A percentile compares a stretch with the other conserved stretches of the same genome.
Evolutionary conservation across 2,797 vertebrate species (phyloP).

Genomic region (Odontamblyopus rebecca): DNA sequence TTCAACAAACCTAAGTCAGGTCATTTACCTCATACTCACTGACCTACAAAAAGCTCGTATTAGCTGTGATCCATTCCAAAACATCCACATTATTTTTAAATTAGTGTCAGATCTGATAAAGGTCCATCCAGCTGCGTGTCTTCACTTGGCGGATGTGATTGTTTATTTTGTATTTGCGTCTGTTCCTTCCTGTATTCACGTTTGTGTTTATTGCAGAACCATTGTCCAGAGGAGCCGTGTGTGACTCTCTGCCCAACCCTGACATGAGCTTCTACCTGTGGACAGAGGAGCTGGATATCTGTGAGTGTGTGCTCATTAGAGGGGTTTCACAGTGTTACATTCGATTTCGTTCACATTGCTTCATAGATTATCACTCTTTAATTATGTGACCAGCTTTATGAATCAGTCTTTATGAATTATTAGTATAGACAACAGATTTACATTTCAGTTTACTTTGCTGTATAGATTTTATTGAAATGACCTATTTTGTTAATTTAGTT

Average conservation of each 20-base stretch:
- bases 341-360: background rate
- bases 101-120: conserved; percentile 28
- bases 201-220: conserved; percentile 55
- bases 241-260: conserved; percentile 86
- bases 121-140: conserved; percentile 15
- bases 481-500: background rate
- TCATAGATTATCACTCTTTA: background rate
- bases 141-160: conserved; percentile 39
- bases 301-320: conserved; percentile 72
- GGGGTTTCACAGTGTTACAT: no score
- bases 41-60: background rate
- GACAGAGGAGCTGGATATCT: conserved; percentile 89
- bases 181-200: conserved; percentile 48
- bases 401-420: background rate
- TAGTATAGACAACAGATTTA: background rate
- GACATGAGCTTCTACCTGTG: conserved; percentile 91
- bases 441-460: background rate
- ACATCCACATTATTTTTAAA: conserved; percentile 33
- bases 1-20: no score
- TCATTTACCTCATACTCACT: background rate
- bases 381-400: background rate
- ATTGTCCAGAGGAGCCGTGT: conserved; percentile 60
- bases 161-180: conserved; percentile 46
- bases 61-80: conserved; percentile 30
- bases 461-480: background rate